Evolutionary conservation across 2,113 vertebrate genomes (phyloP), one percentile per base, ranked within the genome.

Genomic region (human): DNA sequence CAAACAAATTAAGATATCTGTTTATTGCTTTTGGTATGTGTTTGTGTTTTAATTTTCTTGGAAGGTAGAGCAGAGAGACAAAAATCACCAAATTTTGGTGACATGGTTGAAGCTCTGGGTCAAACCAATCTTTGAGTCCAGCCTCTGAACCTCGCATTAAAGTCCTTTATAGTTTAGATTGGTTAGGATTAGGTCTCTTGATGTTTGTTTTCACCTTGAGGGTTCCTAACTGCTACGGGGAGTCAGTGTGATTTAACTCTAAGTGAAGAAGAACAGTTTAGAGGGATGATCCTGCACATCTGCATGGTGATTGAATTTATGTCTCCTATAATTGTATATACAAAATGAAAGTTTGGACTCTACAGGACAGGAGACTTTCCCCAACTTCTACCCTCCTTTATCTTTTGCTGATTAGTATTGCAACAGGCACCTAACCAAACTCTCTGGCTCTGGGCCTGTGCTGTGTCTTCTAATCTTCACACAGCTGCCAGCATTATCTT

Each of bases 271-370:
- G 30, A 66, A 89, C 45, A 70, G 30, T 76, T 93, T 89, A 92
- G 50, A 80, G 55, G n/a, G 32, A 59, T 35, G 25, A 35, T 72
- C 30, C 48, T 87, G 27, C 23, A 23, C 61, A 81, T 61, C 32
- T 73, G 35, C 20, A 10, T 32, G 50, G 25, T 79, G 87, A 94
- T 50, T 73, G 83, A 87, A 87, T 84, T 73, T 91, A 79, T 95
- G 83, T 52, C n/a, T 94, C 43, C 30, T 52, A n/a, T 91, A 88
- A 96, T 94, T 78, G 7, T 90, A 84, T 88, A 81, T 25, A 52
- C 18, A 48, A 93, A 91, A 59, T 93, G 85, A 98, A 94, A 94
- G 82, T 73, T 93, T 32, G 48, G 81, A 88, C 40, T 57, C 16
- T 23, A 48, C 14, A 48, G 25, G 50, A 89, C 45, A 94, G 86